Evolutionary conservation across 2,113 vertebrate species (phyloP).

Genomic region (Mobula birostris): DNA sequence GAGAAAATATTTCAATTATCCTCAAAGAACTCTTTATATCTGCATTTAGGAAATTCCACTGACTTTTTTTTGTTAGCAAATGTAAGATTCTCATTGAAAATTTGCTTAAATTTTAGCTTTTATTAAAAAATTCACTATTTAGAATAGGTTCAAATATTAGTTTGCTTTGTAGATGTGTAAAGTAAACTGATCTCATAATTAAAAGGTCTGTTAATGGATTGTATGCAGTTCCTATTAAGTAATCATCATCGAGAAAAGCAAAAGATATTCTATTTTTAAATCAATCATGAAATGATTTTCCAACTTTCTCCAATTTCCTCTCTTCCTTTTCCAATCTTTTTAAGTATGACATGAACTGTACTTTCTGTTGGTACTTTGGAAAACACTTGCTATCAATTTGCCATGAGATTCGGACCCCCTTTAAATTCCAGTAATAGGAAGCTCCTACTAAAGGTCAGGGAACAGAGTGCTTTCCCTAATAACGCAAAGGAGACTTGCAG

Average conservation of each 20-base stretch:
- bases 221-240: background rate
- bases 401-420: background rate
- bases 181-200: background rate
- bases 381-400: background rate
- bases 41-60: background rate
- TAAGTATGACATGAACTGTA: background rate
- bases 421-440: background rate
- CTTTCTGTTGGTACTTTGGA: background rate
- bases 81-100: background rate
- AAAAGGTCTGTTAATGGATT: background rate
- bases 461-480: background rate
- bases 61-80: background rate
- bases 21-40: background rate
- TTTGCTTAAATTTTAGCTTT: background rate
- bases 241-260: background rate
- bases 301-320: background rate
- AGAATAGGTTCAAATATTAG: background rate
- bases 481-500: background rate
- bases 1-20: conserved; percentile 4
- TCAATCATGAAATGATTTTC: background rate
- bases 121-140: background rate
- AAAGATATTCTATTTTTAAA: background rate
- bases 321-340: too few species aligned
- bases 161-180: background rate
- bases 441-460: background rate